phyloP scores from a whole-genome alignment of 2,888 invertebrate genomes.

The Escarpia spicata region DNA sequence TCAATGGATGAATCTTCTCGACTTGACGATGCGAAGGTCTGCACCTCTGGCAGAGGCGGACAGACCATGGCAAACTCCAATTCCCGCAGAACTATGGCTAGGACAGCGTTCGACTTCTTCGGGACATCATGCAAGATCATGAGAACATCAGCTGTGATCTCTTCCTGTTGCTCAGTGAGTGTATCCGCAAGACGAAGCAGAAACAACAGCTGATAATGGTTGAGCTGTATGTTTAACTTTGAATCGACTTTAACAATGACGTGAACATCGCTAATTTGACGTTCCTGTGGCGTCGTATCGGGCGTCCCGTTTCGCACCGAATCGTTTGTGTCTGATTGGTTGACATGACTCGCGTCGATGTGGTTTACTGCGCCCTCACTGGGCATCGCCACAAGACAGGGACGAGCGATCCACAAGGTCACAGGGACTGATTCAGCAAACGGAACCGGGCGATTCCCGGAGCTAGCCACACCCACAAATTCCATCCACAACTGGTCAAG shows the following conservation, averaged over 20 bases:
- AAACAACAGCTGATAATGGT: slow-evolving; percentile 93
- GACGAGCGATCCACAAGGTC: slow-evolving; percentile 75
- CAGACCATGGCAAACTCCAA: slow-evolving; percentile 83
- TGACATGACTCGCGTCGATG: slow-evolving; percentile 17
- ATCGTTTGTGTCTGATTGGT: background rate
- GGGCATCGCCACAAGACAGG: background rate
- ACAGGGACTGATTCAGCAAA: slow-evolving; percentile 24
- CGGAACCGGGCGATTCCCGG: slow-evolving; percentile 37
- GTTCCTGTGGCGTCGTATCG: background rate
- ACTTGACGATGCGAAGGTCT: slow-evolving; percentile 22
- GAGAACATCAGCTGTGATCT: slow-evolving; percentile 53
- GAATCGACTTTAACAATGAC: slow-evolving; percentile 64
- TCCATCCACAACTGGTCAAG: slow-evolving; percentile 94
- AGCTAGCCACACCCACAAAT: slow-evolving; percentile 84
- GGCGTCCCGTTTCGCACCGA: background rate
- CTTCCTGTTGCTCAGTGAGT: slow-evolving; percentile 64
- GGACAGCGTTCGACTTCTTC: slow-evolving; percentile 26
- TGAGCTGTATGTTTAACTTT: slow-evolving; percentile 87
- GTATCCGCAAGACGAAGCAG: slow-evolving; percentile 85
- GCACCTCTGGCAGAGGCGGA: slow-evolving; percentile 44
- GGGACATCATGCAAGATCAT: slow-evolving; percentile 33
- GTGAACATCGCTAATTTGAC: background rate
- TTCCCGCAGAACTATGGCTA: slow-evolving; percentile 83
- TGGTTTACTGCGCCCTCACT: slow-evolving; percentile 17
- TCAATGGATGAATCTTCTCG: slow-evolving; percentile 30